Conservation (phyloP, 2,888 invertebrate species). For the Sepiola atlantica region DNA sequence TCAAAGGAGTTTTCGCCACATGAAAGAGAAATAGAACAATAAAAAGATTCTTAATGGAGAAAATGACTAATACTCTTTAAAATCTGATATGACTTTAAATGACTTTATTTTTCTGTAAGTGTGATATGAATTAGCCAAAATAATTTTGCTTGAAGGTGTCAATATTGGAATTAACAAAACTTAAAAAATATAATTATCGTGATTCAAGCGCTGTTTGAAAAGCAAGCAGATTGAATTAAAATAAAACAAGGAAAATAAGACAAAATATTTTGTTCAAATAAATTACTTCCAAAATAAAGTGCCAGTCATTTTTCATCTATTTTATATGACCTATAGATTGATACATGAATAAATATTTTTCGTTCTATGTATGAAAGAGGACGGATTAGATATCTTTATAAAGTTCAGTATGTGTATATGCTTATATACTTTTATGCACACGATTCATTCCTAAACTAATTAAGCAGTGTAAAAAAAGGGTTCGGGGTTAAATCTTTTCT, state of each 20-base stretch:
- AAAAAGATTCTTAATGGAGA: not conserved
- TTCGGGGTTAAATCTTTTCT: no score
- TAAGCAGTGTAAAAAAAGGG: no score
- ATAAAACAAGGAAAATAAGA: not conserved
- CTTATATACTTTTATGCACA: no score
- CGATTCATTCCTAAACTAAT: no score
- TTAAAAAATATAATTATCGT: not conserved
- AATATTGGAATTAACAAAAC: not conserved
- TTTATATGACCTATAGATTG: no score
- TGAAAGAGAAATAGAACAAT: not conserved
- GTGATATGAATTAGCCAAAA: not conserved
- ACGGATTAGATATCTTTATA: no score
- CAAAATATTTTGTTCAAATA: not conserved
- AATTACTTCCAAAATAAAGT: not conserved
- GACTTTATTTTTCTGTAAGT: not conserved
- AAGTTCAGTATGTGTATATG: no score
- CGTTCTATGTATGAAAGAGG: no score
- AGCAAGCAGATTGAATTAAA: not conserved
- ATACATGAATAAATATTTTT: no score
- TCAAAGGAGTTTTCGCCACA: not conserved
- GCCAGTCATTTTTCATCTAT: not conserved
- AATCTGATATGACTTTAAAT: not conserved
- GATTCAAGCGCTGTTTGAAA: not conserved
- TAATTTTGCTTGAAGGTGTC: not conserved
- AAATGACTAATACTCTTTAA: not conserved